Evolutionary conservation across 1,140 invertebrate genomes (phyloP), one percentile per base, ranked within the genome.

Genomic region (Drosophila kikkawai): DNA sequence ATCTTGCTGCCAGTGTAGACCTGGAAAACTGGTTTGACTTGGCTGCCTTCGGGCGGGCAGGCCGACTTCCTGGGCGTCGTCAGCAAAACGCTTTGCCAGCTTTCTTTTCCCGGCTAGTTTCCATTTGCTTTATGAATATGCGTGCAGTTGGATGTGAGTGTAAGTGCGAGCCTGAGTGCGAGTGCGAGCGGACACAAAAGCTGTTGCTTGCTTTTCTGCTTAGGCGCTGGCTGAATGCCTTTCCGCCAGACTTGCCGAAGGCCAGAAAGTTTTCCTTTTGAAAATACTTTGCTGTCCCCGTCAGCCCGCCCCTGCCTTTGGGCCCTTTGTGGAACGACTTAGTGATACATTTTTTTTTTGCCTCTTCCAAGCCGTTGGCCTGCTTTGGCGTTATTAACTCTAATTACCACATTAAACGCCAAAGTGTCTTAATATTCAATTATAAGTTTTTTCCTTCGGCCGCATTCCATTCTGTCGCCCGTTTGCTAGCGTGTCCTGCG

Each of bases 371-470:
- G 75, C 71, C 71, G 71, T 88, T 87, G 77, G 60, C 66, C 82
- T 80, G 45, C 77, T 74, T 75, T 75, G 63, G 60, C 64, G 81
- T 87, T 87, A 90, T 90, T 87, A 90, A 90, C 85, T 84, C 82
- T 88, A 87, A 87, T 87, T 87, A 87, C 84, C 84, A 78, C 85
- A 87, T 87, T 88, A 87, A 87, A 84, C 85, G 84, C 45, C 80
- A 90, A 88, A 87, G 84, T 87, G 85, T 87, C 85, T 87, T 87
- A 87, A 90, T 87, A 87, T 87, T 90, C 85, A 87, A 87, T 87
- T 87, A 87, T 73, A 87, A 87, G 76, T 87, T 87, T 84, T 56
- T 63, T 51, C 34, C 34, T 13, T 32, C 34, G 11, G 17, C 48
- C 63, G 59, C 26, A 55, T 47, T 57, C 26, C 45, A 26, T 56